Percentiles rank a stretch among this genome's conserved stretches.
phyloP scores from a whole-genome alignment of 2,888 invertebrate genomes.

The Drosophila meridiana region DNA sequence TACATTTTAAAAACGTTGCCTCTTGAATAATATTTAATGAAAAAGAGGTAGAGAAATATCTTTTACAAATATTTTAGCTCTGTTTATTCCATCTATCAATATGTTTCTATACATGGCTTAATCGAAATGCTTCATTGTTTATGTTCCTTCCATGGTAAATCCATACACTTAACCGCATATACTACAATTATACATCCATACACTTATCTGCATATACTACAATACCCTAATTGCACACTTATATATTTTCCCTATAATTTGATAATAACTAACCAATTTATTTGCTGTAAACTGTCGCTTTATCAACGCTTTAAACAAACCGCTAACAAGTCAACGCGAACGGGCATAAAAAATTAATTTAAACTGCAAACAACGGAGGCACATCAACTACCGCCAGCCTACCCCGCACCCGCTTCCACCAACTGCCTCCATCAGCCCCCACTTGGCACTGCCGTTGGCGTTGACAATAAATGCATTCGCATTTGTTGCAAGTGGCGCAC shows the following conservation, averaged over 20 bases:
- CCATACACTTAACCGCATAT: neutral
- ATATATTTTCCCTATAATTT: neutral
- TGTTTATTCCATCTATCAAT: neutral
- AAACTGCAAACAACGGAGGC: conserved; percentile 50
- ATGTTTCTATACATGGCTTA: neutral
- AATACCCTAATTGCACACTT: conserved; percentile 1
- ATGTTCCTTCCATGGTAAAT: neutral
- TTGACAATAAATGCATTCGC: conserved; percentile 60
- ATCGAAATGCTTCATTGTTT: neutral
- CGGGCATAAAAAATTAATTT: conserved; percentile 57
- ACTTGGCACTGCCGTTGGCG: conserved; percentile 12
- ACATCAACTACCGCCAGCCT: conserved; percentile 24
- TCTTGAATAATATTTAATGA: no score
- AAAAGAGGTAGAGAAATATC: no score
- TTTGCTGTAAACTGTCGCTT: conserved; percentile 13
- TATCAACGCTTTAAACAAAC: conserved; percentile 19
- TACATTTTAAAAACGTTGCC: no score
- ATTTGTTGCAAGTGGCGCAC: conserved; percentile 58
- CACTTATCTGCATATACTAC: neutral
- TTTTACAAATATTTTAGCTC: no score
- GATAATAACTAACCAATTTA: conserved; percentile 10
- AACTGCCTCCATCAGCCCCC: neutral
- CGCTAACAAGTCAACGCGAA: conserved; percentile 46
- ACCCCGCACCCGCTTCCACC: neutral
- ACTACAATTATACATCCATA: neutral